Evolutionary conservation across 2,113 vertebrate species (phyloP).

Genomic region (Dasyornis broadbenti): DNA sequence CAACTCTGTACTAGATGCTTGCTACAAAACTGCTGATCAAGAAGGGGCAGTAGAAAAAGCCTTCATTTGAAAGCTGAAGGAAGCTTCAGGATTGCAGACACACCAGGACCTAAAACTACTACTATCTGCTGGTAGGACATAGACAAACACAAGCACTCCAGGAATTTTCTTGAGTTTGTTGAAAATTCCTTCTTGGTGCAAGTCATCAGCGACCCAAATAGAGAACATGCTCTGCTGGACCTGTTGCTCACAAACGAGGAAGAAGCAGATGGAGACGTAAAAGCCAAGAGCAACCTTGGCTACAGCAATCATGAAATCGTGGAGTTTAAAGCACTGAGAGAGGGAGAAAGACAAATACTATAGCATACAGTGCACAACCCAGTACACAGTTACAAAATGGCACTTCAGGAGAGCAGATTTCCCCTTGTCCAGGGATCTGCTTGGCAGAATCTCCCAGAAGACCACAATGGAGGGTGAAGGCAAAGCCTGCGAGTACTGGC

Average conservation of each 20-base stretch:
- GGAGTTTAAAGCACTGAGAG: background rate
- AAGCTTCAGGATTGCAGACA: background rate
- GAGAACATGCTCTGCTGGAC: background rate
- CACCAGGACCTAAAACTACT: background rate
- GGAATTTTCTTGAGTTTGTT: background rate
- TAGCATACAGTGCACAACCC: background rate
- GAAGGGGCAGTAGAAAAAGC: background rate
- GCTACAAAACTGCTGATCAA: background rate
- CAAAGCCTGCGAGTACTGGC: background rate
- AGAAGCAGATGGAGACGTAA: background rate
- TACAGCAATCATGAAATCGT: background rate
- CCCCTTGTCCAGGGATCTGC: background rate
- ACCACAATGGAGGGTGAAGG: rapidly evolving
- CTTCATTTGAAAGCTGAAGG: background rate
- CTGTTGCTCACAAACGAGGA: background rate
- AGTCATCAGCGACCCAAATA: background rate
- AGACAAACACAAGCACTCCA: background rate
- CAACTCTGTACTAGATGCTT: background rate
- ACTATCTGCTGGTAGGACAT: background rate
- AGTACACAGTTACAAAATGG: background rate
- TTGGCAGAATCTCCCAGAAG: background rate
- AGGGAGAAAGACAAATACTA: background rate
- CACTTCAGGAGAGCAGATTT: background rate
- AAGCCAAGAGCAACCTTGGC: background rate
- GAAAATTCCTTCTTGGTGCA: background rate